phyloP scores from a whole-genome alignment of 2,888 invertebrate genomes.

The Volucella inanis region DNA sequence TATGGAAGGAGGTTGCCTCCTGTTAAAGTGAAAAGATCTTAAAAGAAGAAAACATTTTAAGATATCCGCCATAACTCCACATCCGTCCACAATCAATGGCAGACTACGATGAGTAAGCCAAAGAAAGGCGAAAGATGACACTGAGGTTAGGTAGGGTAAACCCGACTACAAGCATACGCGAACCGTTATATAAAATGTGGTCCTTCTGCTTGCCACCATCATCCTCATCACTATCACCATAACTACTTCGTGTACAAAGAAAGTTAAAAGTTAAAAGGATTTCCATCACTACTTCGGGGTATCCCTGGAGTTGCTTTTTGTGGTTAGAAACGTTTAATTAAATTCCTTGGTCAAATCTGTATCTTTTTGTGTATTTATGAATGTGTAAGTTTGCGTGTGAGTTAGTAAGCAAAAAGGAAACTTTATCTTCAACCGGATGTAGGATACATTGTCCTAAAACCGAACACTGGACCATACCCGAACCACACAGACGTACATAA shows the following conservation, averaged over 20 bases:
- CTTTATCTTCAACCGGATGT: constrained; percentile 53
- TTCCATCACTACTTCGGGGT: constrained; percentile 43
- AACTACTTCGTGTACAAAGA: constrained; percentile 12
- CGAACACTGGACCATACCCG: constrained; percentile 35
- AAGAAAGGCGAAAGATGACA: not conserved
- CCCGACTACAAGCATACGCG: not conserved
- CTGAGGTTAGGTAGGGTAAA: not conserved
- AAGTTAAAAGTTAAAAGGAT: constrained; percentile 60
- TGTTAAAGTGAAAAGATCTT: constrained; percentile 26
- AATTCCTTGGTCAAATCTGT: constrained; percentile 57
- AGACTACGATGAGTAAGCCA: not conserved
- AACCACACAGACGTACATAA: constrained; percentile 63
- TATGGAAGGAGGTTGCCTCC: not conserved
- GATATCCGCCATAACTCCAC: constrained; percentile 23
- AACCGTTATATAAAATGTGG: constrained; percentile 23
- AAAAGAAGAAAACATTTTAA: constrained; percentile 28
- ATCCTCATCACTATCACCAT: not conserved
- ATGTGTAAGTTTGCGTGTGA: constrained; percentile 29
- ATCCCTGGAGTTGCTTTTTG: constrained; percentile 18
- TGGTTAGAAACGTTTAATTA: constrained; percentile 64
- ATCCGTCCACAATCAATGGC: constrained; percentile 55
- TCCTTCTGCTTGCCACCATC: not conserved
- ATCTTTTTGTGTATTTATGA: not conserved
- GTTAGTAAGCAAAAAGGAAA: constrained; percentile 41
- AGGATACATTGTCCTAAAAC: constrained; percentile 25